phyloP scores from a whole-genome alignment of 2,888 invertebrate genomes.

The Cephonodes hylas region DNA sequence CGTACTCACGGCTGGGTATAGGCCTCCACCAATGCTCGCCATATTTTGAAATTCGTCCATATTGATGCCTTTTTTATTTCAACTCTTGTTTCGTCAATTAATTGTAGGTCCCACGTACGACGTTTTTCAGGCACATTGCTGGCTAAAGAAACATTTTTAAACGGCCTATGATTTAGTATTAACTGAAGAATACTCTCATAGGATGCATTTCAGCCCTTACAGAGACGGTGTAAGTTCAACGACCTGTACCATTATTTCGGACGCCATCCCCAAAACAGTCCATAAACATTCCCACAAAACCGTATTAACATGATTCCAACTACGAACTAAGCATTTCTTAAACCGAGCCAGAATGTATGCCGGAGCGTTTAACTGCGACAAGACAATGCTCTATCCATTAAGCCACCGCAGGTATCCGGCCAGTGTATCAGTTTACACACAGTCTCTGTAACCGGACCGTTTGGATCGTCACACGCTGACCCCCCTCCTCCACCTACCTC shows the following conservation, averaged over 20 bases:
- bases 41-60: no score
- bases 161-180: no score
- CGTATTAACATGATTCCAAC: not conserved
- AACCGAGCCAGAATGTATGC: not conserved
- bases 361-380: not conserved
- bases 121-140: no score
- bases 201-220: no score
- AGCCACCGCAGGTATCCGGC: conserved; percentile 5
- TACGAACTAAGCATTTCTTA: not conserved
- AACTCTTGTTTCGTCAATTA: not conserved
- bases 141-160: no score
- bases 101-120: no score
- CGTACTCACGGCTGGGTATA: no score
- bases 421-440: conserved; percentile 9
- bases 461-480: conserved; percentile 1
- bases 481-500: not conserved
- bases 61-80: no score
- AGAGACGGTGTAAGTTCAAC: no score
- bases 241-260: no score
- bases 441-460: not conserved
- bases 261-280: not conserved
- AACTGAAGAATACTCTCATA: no score
- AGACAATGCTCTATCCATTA: conserved; percentile 4
- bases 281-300: not conserved
- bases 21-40: no score